These are phyloP conservation scores for Catharus bicknelli DNA, from an alignment of 2,113 vertebrate species.

Conservation along the genomic window DNA sequence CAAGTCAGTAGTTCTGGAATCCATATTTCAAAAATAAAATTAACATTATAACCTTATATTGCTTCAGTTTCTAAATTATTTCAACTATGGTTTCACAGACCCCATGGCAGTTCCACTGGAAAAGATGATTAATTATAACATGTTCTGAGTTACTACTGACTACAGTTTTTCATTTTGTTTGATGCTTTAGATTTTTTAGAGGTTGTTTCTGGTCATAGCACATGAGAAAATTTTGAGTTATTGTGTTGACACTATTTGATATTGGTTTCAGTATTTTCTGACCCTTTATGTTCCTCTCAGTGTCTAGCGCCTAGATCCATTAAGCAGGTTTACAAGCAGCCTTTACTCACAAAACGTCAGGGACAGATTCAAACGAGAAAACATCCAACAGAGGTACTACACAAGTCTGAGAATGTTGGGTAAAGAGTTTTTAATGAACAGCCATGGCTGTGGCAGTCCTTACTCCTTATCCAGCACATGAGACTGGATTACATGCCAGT, in stretches of 20 bases:
- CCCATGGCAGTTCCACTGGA: neutral
- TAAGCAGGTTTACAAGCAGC: neutral
- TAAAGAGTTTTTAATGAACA: neutral
- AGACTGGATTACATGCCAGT: neutral
- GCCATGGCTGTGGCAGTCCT: neutral
- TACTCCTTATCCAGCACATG: accelerated
- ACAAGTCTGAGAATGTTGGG: neutral
- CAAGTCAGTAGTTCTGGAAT: neutral
- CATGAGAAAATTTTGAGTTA: neutral
- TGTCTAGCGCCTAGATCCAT: neutral
- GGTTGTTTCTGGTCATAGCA: neutral
- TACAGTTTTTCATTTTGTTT: neutral
- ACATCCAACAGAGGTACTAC: neutral
- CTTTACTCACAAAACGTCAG: neutral
- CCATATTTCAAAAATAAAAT: neutral
- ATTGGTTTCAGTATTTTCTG: neutral
- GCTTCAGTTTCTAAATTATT: neutral
- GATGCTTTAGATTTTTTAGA: neutral
- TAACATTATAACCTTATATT: neutral
- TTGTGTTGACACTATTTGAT: neutral
- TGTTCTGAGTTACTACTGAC: neutral
- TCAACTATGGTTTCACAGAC: neutral
- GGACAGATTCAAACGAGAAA: neutral
- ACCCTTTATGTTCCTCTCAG: neutral
- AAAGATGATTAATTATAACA: neutral